A percentile compares a stretch with the other conserved stretches of the same genome.
phyloP scores from a whole-genome alignment of 2,888 invertebrate species.

The Caenorhabditis sulstoni region DNA sequence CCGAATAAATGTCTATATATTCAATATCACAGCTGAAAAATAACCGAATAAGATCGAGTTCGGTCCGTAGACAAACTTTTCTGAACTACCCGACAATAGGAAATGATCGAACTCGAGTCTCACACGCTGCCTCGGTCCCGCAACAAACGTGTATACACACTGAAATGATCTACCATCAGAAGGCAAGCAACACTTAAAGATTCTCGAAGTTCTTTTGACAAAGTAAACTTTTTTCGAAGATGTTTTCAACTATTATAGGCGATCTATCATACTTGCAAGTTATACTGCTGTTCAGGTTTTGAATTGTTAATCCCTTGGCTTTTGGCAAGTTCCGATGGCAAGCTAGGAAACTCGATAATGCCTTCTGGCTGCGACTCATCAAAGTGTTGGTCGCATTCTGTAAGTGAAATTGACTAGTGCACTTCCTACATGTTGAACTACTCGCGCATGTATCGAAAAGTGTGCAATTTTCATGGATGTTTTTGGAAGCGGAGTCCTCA shows the following conservation, averaged over 20 bases:
- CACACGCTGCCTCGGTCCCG: conserved; percentile 81
- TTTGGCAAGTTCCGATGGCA: conserved; percentile 64
- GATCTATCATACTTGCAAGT: conserved; percentile 56
- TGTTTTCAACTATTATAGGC: no score
- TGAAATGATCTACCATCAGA: conserved; percentile 63
- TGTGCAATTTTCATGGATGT: conserved; percentile 13
- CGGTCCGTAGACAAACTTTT: conserved; percentile 78
- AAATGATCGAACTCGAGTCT: conserved; percentile 82
- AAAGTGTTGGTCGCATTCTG: conserved; percentile 79
- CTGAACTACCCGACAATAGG: conserved; percentile 82
- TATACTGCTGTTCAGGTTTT: conserved; percentile 46
- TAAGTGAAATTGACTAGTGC: conserved; percentile 4
- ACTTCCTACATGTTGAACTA: not conserved
- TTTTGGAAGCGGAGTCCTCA: no score
- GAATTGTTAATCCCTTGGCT: conserved; percentile 44
- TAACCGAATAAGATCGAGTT: not conserved
- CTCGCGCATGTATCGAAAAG: conserved; percentile 25
- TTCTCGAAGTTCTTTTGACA: no score
- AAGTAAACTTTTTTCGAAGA: no score
- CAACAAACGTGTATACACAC: conserved; percentile 82
- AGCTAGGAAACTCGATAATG: conserved; percentile 74
- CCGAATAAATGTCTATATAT: conserved; percentile 82
- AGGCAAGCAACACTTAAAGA: no score
- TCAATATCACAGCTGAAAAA: conserved; percentile 82
- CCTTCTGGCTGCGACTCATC: conserved; percentile 70